Conservation (phyloP, 2,888 invertebrate genomes). For the Mimachlamys varia region DNA sequence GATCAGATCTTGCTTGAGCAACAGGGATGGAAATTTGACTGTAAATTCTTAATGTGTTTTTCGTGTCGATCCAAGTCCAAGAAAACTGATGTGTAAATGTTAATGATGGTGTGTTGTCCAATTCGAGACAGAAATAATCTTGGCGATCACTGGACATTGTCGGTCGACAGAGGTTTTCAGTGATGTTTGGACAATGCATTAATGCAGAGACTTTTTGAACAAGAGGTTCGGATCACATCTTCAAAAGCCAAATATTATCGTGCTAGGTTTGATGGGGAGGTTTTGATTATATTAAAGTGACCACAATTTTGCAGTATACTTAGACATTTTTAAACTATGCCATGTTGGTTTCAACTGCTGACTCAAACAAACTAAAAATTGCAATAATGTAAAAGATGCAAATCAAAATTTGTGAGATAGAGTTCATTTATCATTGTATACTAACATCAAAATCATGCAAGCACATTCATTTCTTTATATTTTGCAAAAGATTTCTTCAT, state of each 20-base stretch:
- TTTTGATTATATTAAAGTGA: background rate
- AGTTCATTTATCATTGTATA: background rate
- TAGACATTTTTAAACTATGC: background rate
- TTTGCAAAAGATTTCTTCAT: conserved; percentile 27
- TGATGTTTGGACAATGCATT: background rate
- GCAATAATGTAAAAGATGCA: conserved; percentile 31
- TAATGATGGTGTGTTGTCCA: conserved; percentile 35
- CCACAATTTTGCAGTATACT: background rate
- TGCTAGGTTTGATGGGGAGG: background rate
- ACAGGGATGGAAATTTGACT: conserved; percentile 84
- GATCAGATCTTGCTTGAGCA: conserved; percentile 83
- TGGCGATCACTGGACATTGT: background rate
- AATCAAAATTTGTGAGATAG: conserved; percentile 12
- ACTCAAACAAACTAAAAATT: conserved; percentile 10
- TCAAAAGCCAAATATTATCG: background rate
- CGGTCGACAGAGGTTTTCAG: background rate
- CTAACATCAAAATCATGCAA: conserved; percentile 32
- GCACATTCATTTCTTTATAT: conserved; percentile 36
- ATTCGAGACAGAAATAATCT: background rate
- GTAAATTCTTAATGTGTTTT: conserved; percentile 82
- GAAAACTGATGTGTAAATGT: conserved; percentile 66
- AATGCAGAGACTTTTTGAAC: background rate
- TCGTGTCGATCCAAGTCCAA: conserved; percentile 66
- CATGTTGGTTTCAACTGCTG: conserved; percentile 34
- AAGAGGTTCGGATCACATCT: background rate